Percentiles rank a stretch among this genome's conserved stretches.
Conservation (phyloP, 2,888 invertebrate species). For the Eilema griseolum region DNA sequence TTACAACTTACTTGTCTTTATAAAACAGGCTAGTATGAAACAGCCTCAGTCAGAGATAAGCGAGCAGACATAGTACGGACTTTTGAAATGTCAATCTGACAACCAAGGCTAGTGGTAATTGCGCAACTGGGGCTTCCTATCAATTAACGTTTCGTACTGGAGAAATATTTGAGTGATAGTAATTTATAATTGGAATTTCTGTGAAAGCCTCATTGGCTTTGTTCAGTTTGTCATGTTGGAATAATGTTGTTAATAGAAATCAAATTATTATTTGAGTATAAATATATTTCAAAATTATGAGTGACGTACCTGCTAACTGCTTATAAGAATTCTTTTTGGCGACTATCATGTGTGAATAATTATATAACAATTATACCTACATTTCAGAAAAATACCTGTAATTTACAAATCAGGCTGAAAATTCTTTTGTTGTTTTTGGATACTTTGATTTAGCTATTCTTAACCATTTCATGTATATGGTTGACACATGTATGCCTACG, state of each 20-base stretch:
- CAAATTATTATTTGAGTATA: not conserved
- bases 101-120: conserved; percentile 68
- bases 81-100: conserved; percentile 66
- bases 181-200: not conserved
- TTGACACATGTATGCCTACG: too few species aligned
- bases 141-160: conserved; percentile 43
- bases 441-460: too few species aligned
- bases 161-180: not conserved
- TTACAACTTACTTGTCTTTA: not conserved
- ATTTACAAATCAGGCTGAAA: too few species aligned
- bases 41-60: conserved; percentile 57
- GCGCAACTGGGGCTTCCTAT: conserved; percentile 58
- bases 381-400: too few species aligned
- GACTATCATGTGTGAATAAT: too few species aligned
- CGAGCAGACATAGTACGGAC: conserved; percentile 64
- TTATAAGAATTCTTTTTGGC: too few species aligned
- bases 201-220: not conserved
- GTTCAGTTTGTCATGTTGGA: not conserved
- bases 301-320: not conserved
- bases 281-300: not conserved
- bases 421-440: too few species aligned
- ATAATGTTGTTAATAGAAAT: not conserved
- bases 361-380: too few species aligned
- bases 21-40: conserved; percentile 40
- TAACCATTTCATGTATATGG: too few species aligned